Conservation (phyloP, 2,113 vertebrate genomes). For the Mastomys natalensis region DNA sequence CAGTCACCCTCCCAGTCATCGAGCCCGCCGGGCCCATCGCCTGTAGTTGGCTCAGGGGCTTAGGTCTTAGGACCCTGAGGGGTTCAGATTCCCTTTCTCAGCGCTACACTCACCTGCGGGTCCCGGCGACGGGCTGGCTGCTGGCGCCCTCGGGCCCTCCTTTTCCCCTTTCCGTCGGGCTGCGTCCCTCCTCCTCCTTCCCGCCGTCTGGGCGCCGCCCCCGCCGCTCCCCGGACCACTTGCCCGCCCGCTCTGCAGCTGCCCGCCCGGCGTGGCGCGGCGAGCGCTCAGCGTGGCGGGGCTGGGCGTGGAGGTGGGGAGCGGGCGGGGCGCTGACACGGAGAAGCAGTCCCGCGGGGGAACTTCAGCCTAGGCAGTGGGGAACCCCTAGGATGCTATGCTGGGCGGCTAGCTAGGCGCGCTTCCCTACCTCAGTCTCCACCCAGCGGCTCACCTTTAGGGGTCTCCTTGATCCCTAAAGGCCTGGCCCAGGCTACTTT, state of each 20-base stretch:
- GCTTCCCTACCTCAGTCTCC: not conserved
- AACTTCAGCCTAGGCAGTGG: not conserved
- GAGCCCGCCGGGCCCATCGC: not conserved
- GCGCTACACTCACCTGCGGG: conserved; percentile 70
- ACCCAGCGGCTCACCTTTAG: conserved; percentile 28
- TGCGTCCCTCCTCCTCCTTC: conserved; percentile 60
- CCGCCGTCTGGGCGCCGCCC: conserved; percentile 65
- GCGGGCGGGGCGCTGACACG: conserved; percentile 45
- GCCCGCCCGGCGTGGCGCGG: conserved; percentile 48
- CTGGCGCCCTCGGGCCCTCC: conserved; percentile 29
- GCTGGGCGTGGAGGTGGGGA: conserved; percentile 63
- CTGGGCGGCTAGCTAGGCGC: fast-evolving
- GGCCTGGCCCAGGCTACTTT: not conserved
- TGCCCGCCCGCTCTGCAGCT: not conserved
- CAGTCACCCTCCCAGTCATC: not conserved
- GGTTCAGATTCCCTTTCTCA: not conserved
- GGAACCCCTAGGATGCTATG: not conserved
- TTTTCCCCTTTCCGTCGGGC: conserved; percentile 7
- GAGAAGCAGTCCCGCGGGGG: not conserved
- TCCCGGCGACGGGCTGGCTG: conserved; percentile 4
- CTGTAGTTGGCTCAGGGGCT: not conserved
- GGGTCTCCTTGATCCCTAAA: conserved; percentile 25
- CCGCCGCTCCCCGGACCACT: conserved; percentile 67
- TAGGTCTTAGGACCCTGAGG: not conserved
- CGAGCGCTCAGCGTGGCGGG: not conserved